Percentiles rank a stretch among this genome's conserved stretches.
Conservation (phyloP, 2,113 vertebrate species). For the Pseudopodoces humilis region DNA sequence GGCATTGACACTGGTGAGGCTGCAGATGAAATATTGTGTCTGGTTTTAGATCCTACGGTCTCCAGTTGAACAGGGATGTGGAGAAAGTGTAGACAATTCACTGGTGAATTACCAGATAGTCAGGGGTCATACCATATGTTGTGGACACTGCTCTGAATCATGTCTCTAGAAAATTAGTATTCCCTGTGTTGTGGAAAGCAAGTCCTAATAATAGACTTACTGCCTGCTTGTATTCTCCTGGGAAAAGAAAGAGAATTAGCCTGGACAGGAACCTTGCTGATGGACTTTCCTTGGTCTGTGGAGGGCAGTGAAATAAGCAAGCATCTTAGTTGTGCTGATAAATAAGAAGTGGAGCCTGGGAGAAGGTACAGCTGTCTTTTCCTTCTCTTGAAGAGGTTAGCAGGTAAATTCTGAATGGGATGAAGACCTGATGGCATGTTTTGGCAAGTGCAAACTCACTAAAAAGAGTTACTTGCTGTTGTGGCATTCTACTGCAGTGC, state of each 20-base stretch:
- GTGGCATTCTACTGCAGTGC: background rate
- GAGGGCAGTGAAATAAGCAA: background rate
- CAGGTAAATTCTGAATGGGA: background rate
- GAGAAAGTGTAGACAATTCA: background rate
- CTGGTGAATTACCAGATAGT: background rate
- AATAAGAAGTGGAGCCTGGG: background rate
- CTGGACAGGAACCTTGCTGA: background rate
- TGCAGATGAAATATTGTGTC: background rate
- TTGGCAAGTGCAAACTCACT: background rate
- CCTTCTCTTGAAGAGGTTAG: background rate
- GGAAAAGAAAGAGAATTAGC: background rate
- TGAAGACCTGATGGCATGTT: background rate
- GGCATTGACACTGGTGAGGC: background rate
- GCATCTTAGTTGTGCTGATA: accelerated
- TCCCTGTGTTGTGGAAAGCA: background rate
- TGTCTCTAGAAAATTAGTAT: background rate
- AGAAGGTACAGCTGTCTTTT: background rate
- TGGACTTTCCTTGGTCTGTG: background rate
- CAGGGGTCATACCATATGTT: background rate
- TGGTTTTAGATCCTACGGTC: background rate
- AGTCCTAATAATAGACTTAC: background rate
- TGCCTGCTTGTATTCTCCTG: background rate
- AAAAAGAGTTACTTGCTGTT: background rate
- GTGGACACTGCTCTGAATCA: background rate
- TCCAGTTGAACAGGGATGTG: background rate